Evolutionary conservation across 2,888 invertebrate species (phyloP).

Genomic region (Lasioglossum vierecki): DNA sequence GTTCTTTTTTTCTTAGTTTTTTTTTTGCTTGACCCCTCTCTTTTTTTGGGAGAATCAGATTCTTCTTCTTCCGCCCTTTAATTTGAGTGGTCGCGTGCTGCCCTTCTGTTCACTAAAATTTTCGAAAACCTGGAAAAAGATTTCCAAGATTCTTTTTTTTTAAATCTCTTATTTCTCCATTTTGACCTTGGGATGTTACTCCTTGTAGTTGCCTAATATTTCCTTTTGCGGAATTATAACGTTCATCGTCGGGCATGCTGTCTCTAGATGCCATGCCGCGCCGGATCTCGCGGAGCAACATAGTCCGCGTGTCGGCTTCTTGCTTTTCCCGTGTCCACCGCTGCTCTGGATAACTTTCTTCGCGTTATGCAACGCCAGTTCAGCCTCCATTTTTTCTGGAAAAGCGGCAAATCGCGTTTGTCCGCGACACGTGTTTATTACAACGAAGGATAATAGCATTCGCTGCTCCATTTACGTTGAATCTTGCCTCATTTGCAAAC

Average conservation of each 20-base stretch:
- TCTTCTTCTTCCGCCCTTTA: too few species aligned
- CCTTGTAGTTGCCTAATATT: conserved; percentile 54
- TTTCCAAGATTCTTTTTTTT: too few species aligned
- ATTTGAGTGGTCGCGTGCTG: too few species aligned
- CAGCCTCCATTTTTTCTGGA: conserved; percentile 20
- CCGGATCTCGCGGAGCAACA: neutral
- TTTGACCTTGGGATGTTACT: too few species aligned
- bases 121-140: too few species aligned
- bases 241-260: neutral
- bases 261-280: neutral
- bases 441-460: neutral
- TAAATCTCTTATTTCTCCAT: too few species aligned
- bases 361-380: conserved; percentile 20
- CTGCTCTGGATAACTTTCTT: conserved; percentile 44
- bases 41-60: too few species aligned
- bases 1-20: too few species aligned
- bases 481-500: neutral
- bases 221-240: conserved; percentile 10
- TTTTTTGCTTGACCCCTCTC: too few species aligned
- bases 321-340: conserved; percentile 1
- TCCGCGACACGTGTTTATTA: conserved; percentile 11
- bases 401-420: conserved; percentile 13
- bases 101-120: too few species aligned
- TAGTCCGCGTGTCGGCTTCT: neutral
- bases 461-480: neutral